phyloP scores from a whole-genome alignment of 2,113 vertebrate genomes.

The Chionodraco myersi region DNA sequence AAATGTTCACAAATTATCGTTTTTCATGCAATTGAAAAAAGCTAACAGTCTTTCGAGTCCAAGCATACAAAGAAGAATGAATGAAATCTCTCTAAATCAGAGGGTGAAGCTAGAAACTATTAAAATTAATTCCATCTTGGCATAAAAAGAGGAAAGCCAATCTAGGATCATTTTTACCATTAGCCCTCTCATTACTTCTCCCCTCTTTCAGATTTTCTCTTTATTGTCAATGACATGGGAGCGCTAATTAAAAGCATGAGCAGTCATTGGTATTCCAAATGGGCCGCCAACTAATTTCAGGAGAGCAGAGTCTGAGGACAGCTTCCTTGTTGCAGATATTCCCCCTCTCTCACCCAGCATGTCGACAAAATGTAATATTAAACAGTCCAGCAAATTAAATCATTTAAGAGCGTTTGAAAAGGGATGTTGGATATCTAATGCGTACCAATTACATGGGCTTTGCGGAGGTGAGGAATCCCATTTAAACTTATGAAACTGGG shows the following conservation, averaged over 20 bases:
- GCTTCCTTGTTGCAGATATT: constrained; percentile 57
- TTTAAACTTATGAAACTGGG: constrained; percentile 54
- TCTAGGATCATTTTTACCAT: constrained; percentile 73
- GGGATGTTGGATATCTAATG: constrained; percentile 70
- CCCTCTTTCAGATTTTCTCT: constrained; percentile 68
- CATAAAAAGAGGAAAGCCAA: constrained; percentile 56
- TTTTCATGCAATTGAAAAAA: not conserved
- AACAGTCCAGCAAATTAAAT: constrained; percentile 78
- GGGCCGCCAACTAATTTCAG: constrained; percentile 65
- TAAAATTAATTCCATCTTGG: constrained; percentile 63
- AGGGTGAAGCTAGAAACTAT: constrained; percentile 32
- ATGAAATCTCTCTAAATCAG: constrained; percentile 21
- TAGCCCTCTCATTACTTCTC: constrained; percentile 73
- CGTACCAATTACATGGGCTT: constrained; percentile 71
- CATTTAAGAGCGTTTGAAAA: constrained; percentile 74
- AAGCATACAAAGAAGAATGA: constrained; percentile 21
- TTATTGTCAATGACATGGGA: constrained; percentile 75
- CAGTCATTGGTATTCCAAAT: constrained; percentile 72
- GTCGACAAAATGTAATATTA: constrained; percentile 79
- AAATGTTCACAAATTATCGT: constrained; percentile 5
- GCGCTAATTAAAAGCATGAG: constrained; percentile 79
- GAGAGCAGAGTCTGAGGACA: constrained; percentile 46
- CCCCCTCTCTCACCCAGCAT: constrained; percentile 46
- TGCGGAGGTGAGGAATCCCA: constrained; percentile 61
- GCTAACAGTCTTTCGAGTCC: not conserved